Base-by-base conservation (phyloP, 2,113 vertebrate species). In the Megaptera novaeangliae region DNA sequence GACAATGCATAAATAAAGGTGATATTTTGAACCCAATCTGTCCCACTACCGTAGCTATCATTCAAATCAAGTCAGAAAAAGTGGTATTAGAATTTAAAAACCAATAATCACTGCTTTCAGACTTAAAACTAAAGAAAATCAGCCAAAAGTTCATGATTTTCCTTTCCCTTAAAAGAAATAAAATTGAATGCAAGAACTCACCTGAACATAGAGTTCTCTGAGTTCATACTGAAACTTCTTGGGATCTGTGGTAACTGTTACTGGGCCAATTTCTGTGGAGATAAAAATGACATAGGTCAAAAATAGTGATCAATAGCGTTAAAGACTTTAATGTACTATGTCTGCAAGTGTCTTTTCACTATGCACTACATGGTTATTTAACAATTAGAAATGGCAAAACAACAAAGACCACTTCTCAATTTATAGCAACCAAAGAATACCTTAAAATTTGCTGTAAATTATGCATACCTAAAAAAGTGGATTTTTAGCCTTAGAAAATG, bases 211-310 rank as follows among this genome's bases (percentile, higher is more conserved):
- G 13, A 99, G 99, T 96, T 99, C 99, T 97, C 99, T 99, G 97
- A 99, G 99, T 98, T 99, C 99, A 98, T 99, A 99, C 0, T 99
- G 99, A 98, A 99, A 99, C 98, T 99, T 99, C 98, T 99, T 99
- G 31, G 99, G 99, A 98, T 99, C 99, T 91, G 99, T 99, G 91
- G 99, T 99, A 98, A 99, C 99, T 20, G 99, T 99, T 96, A 99
- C 99, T 0, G 99, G 99, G 49, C 99, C 99, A 94, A 99, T 99
- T 98, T 99, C 99, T 99, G 99, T 72, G 83, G 93, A 97, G 86
- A 91, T 63, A 92, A 96, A 89, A 57, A 57, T 9, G 1, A 66
- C 41, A 5, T 5, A 9, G 41, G 21, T 96, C 34, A 96, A 92
- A 68, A 94, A 64, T 2, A 39, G 46, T n/a, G 39, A 86, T 77